A percentile compares a stretch with the other conserved stretches of the same genome.
Conservation (phyloP, 2,797 vertebrate genomes). For the Furcifer pardalis region DNA sequence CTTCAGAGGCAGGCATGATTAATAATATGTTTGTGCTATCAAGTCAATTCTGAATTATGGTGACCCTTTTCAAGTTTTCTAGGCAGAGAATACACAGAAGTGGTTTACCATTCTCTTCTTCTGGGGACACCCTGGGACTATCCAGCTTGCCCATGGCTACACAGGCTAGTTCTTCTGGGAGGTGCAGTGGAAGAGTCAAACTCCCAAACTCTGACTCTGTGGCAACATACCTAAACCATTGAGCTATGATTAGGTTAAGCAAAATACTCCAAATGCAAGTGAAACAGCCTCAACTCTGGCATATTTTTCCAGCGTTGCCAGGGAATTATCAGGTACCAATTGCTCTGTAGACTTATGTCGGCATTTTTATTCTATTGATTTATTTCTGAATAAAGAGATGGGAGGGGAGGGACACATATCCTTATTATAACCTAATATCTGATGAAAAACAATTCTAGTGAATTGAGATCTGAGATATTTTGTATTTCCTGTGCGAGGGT, state of each 20-base stretch:
- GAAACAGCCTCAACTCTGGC: not conserved
- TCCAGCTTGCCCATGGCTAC: too few species aligned
- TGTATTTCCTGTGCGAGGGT: not conserved
- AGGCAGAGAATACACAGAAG: too few species aligned
- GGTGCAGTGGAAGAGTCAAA: too few species aligned
- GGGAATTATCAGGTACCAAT: not conserved
- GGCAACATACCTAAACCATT: too few species aligned
- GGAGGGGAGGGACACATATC: not conserved
- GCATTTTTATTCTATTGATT: constrained; percentile 27
- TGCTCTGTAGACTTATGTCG: constrained; percentile 6
- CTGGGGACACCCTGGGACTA: too few species aligned
- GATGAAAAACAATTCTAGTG: not conserved
- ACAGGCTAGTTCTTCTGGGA: too few species aligned
- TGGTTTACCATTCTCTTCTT: too few species aligned
- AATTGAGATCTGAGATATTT: not conserved
- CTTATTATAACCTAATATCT: fast-evolving
- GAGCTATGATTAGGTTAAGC: too few species aligned
- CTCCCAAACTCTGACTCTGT: too few species aligned
- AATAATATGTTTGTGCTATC: too few species aligned
- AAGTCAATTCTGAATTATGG: too few species aligned
- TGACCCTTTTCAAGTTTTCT: too few species aligned
- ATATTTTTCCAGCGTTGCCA: not conserved
- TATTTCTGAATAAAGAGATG: constrained; percentile 21
- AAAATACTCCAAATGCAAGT: not conserved
- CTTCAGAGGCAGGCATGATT: not conserved